These are phyloP conservation scores for Stenotaenia linearis DNA, from an alignment of 2,888 invertebrate genomes.

Conservation along the genomic window DNA sequence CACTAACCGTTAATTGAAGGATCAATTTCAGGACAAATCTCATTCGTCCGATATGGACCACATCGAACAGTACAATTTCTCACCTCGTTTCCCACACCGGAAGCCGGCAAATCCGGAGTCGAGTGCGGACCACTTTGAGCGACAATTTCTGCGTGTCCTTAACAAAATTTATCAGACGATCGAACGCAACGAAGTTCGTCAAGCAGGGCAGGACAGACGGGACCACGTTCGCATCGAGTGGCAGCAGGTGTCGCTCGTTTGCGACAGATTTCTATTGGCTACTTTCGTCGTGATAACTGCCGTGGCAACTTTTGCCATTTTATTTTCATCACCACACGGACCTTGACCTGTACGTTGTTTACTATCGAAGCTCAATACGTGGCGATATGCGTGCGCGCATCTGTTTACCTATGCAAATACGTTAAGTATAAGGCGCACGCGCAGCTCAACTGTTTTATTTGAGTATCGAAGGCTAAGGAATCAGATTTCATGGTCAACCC, in stretches of 20 bases:
- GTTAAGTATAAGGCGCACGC: slow-evolving; percentile 8
- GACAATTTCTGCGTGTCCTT: slow-evolving; percentile 56
- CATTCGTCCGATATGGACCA: slow-evolving; percentile 38
- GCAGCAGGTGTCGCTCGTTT: slow-evolving; percentile 74
- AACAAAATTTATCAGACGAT: slow-evolving; percentile 67
- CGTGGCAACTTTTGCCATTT: slow-evolving; percentile 70
- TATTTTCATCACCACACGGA: slow-evolving; percentile 61
- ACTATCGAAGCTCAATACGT: slow-evolving; percentile 5
- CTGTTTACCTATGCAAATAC: not conserved
- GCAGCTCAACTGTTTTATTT: slow-evolving; percentile 13
- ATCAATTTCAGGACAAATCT: slow-evolving; percentile 22
- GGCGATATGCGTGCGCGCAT: not conserved
- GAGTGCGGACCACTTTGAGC: slow-evolving; percentile 46
- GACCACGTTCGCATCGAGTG: slow-evolving; percentile 78
- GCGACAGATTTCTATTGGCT: slow-evolving; percentile 65
- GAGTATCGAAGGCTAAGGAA: not conserved
- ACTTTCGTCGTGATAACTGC: slow-evolving; percentile 70
- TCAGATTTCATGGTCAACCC: not conserved
- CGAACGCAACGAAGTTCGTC: slow-evolving; percentile 70
- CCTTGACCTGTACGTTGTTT: slow-evolving; percentile 43
- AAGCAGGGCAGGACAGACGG: slow-evolving; percentile 69
- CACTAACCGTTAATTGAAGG: not conserved
- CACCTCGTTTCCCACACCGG: slow-evolving; percentile 39
- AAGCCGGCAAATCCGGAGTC: slow-evolving; percentile 34
- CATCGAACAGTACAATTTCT: slow-evolving; percentile 40